These are phyloP conservation scores for Tetraneura akinire DNA, from an alignment of 1,140 invertebrate species.

Conservation along the genomic window DNA sequence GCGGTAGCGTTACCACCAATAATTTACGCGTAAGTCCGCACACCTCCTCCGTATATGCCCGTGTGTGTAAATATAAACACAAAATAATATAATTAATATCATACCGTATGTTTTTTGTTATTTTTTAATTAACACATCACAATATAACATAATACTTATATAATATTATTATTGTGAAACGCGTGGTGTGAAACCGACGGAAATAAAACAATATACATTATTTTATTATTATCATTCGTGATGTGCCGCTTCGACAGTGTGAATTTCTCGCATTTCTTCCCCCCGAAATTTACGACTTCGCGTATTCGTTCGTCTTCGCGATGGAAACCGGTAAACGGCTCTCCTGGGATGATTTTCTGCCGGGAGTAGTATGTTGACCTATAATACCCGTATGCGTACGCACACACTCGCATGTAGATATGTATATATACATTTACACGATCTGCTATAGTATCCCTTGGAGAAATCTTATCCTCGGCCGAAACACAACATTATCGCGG, in stretches of 20 bases:
- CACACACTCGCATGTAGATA: no score
- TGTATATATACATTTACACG: no score
- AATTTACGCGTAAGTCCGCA: no score
- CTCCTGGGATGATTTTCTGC: slow-evolving; percentile 27
- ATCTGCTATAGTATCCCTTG: slow-evolving; percentile 42
- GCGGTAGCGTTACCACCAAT: neutral
- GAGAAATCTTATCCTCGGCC: slow-evolving; percentile 42
- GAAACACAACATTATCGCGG: slow-evolving; percentile 43
- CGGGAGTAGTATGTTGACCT: slow-evolving; percentile 37
- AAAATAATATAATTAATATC: neutral
- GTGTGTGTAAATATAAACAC: neutral
- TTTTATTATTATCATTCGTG: no score
- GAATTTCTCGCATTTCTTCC: neutral
- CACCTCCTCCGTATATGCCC: no score
- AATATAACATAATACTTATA: no score
- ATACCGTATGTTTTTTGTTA: neutral
- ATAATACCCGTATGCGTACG: neutral
- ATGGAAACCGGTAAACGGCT: slow-evolving; percentile 48
- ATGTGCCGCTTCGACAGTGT: neutral
- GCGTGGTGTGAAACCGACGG: neutral
- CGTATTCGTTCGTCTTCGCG: slow-evolving; percentile 9
- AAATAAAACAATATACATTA: slow-evolving; percentile 19
- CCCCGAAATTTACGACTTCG: slow-evolving; percentile 22
- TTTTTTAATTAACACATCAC: neutral
- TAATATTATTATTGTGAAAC: neutral